A percentile compares a stretch with the other conserved stretches of the same genome.
These are phyloP conservation scores for Salminus brasiliensis DNA, from an alignment of 2,113 vertebrate species.

Conservation along the genomic window DNA sequence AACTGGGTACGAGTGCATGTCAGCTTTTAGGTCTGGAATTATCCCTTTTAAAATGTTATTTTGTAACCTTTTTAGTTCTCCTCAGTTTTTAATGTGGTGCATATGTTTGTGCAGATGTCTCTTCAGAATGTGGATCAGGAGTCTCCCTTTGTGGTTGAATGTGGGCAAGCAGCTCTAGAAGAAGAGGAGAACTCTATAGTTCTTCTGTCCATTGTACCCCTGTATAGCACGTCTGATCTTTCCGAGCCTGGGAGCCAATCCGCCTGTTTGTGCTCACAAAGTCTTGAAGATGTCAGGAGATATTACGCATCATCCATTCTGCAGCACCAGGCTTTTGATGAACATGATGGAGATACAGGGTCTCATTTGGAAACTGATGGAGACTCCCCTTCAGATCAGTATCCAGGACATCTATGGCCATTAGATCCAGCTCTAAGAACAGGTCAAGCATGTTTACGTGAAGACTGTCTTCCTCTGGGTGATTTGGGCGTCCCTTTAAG, in stretches of 20 bases:
- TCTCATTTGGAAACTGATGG: neutral
- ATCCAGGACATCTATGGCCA: neutral
- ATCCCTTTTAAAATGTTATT: neutral
- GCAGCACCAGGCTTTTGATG: neutral
- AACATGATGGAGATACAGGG: neutral
- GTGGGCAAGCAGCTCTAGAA: slow-evolving; percentile 39
- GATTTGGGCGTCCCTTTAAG: slow-evolving; percentile 41
- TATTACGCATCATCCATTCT: slow-evolving; percentile 27
- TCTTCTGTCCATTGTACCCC: slow-evolving; percentile 44
- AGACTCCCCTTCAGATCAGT: neutral
- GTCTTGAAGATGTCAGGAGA: neutral
- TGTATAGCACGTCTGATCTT: neutral
- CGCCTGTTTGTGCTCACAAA: neutral
- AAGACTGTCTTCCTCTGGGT: neutral
- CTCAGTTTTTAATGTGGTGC: too few species aligned
- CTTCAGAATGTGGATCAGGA: slow-evolving; percentile 38
- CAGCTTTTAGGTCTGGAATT: neutral
- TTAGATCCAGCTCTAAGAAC: neutral
- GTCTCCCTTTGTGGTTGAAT: slow-evolving; percentile 33
- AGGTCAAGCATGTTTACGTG: neutral
- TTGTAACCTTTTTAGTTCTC: too few species aligned
- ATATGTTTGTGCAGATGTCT: slow-evolving; percentile 30
- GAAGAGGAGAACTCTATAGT: slow-evolving; percentile 58
- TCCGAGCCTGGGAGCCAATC: neutral
- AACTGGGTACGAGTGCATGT: too few species aligned